Evolutionary conservation across 2,113 vertebrate genomes (phyloP).

Genomic region (Xenopus laevis): DNA sequence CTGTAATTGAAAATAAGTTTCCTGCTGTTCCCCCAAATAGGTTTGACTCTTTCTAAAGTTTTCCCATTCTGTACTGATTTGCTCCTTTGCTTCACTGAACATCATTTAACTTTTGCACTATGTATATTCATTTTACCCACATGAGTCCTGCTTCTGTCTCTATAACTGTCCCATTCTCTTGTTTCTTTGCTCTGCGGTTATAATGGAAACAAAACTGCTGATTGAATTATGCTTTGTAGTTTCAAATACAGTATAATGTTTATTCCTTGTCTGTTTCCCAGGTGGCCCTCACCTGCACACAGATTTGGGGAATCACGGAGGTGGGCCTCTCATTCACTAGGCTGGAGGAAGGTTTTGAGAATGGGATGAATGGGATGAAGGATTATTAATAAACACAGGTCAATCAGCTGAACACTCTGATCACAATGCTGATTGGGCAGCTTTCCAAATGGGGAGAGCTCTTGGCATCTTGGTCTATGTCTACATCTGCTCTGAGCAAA

Average conservation of each 20-base stretch:
- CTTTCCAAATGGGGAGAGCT: conserved; percentile 85
- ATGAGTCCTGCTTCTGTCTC: no score
- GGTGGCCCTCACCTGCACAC: conserved; percentile 87
- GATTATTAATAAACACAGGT: conserved; percentile 93
- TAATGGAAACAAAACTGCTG: conserved; percentile 41
- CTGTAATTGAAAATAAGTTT: no score
- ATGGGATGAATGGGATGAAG: conserved; percentile 83
- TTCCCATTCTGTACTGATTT: no score
- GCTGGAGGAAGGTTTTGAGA: conserved; percentile 90
- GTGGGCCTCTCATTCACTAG: conserved; percentile 83
- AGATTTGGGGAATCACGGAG: conserved; percentile 95
- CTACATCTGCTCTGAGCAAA: conserved; percentile 97
- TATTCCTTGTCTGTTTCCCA: conserved; percentile 51
- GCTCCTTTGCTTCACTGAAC: no score
- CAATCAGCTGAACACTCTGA: conserved; percentile 85
- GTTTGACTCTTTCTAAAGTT: no score
- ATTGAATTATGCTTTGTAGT: no score
- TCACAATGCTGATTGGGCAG: conserved; percentile 85
- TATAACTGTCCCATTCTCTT: no score
- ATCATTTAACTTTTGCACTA: no score
- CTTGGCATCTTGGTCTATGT: conserved; percentile 94
- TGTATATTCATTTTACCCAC: no score
- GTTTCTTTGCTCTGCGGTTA: no score
- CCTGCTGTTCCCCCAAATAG: no score
- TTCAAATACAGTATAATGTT: conserved; percentile 58